A percentile compares a stretch with the other conserved stretches of the same genome.
These are phyloP conservation scores for Tetramorium bicarinatum DNA, from an alignment of 2,888 invertebrate genomes.

Conservation along the genomic window DNA sequence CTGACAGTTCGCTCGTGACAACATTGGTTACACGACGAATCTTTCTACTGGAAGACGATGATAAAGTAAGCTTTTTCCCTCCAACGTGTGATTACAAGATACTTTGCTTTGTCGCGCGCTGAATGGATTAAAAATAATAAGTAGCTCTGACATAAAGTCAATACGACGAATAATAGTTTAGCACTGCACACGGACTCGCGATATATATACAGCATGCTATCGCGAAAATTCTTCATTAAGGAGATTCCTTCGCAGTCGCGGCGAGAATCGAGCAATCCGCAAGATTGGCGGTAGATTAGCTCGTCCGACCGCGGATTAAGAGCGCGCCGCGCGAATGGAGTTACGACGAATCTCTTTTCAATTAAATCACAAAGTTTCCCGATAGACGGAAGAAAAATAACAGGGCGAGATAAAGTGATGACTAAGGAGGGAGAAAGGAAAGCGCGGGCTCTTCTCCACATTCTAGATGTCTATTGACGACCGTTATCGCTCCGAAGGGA, in stretches of 20 bases:
- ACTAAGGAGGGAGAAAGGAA: constrained; percentile 36
- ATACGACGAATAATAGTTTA: neutral
- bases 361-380: constrained; percentile 80
- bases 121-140: neutral
- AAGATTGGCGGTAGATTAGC: constrained; percentile 32
- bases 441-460: constrained; percentile 61
- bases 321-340: constrained; percentile 66
- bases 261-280: neutral
- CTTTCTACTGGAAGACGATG: neutral
- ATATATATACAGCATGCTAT: neutral
- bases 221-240: constrained; percentile 21
- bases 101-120: neutral
- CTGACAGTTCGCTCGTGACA: constrained; percentile 1
- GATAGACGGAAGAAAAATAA: constrained; percentile 42
- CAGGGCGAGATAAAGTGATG: constrained; percentile 56
- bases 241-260: neutral
- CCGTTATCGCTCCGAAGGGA: constrained; percentile 83
- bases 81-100: neutral
- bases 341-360: constrained; percentile 75
- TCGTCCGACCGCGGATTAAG: constrained; percentile 48
- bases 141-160: neutral
- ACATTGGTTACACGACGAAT: constrained; percentile 13
- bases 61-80: constrained; percentile 11
- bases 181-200: neutral
- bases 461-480: constrained; percentile 72